These are phyloP conservation scores for Euglossa dilemma DNA, from an alignment of 1,140 invertebrate species.

Conservation along the genomic window DNA sequence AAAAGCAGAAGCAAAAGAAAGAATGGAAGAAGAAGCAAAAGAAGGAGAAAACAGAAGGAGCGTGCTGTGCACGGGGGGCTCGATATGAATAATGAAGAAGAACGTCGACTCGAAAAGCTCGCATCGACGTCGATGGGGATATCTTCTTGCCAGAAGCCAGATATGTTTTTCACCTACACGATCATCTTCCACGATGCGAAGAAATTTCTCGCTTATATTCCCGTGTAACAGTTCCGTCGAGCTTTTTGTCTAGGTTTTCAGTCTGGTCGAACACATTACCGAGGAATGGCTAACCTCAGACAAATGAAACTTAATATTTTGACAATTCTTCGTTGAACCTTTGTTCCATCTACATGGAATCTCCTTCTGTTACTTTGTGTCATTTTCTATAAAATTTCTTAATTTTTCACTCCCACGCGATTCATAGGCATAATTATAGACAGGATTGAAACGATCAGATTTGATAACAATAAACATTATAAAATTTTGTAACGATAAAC, in stretches of 20 bases:
- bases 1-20: not conserved
- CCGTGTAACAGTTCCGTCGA: not conserved
- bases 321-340: too few species aligned
- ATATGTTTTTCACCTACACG: not conserved
- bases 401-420: too few species aligned
- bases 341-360: too few species aligned
- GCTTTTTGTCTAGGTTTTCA: not conserved
- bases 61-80: not conserved
- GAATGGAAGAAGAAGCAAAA: not conserved
- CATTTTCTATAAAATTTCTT: too few species aligned
- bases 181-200: conserved; percentile 4
- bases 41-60: not conserved
- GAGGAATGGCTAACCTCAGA: too few species aligned
- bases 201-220: not conserved
- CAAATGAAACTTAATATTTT: too few species aligned
- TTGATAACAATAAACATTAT: too few species aligned
- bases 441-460: too few species aligned
- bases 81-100: conserved; percentile 63
- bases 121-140: conserved; percentile 46
- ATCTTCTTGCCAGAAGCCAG: conserved; percentile 17
- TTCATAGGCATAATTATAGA: too few species aligned
- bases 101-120: conserved; percentile 36
- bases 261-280: not conserved
- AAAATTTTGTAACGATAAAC: too few species aligned
- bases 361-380: too few species aligned